phyloP scores from a whole-genome alignment of 2,888 invertebrate genomes.

The Phaedon cochleariae region DNA sequence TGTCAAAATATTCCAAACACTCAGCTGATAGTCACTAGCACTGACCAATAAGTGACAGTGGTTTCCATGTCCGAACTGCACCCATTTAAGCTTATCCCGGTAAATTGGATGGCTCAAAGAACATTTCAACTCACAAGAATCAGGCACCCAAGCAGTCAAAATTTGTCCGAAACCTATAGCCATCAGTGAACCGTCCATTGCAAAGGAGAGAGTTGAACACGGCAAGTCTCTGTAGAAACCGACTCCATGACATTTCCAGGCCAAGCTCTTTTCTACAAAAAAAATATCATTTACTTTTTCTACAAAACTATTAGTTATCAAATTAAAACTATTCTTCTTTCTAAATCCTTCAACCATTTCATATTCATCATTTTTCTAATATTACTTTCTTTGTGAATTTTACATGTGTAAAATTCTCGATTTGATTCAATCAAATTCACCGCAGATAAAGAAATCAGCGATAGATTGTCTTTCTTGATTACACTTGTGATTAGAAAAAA shows the following conservation, averaged over 20 bases:
- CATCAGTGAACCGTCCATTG: conserved; percentile 79
- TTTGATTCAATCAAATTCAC: too few relatives aligned
- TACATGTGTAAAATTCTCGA: too few relatives aligned
- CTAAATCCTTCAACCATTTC: too few relatives aligned
- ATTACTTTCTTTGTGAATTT: too few relatives aligned
- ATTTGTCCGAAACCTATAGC: conserved; percentile 74
- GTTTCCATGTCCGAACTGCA: conserved; percentile 69
- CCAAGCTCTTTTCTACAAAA: conserved; percentile 64
- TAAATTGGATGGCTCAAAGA: conserved; percentile 63
- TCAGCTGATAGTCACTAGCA: conserved; percentile 67
- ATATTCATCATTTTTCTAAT: too few relatives aligned
- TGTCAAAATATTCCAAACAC: conserved; percentile 78
- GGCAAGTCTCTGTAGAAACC: conserved; percentile 70
- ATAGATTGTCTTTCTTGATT: too few relatives aligned
- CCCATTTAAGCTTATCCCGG: conserved; percentile 56
- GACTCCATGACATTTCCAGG: conserved; percentile 73
- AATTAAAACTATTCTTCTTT: too few relatives aligned
- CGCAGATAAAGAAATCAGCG: too few relatives aligned
- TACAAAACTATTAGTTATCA: too few relatives aligned
- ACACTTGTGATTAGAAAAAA: too few relatives aligned
- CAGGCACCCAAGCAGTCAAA: conserved; percentile 76
- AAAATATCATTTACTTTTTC: conserved; percentile 21
- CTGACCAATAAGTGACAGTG: conserved; percentile 69
- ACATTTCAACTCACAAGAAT: conserved; percentile 67
- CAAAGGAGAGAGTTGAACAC: conserved; percentile 70